Base-by-base conservation (phyloP, 2,113 vertebrate species). In the Pithys albifrons region DNA sequence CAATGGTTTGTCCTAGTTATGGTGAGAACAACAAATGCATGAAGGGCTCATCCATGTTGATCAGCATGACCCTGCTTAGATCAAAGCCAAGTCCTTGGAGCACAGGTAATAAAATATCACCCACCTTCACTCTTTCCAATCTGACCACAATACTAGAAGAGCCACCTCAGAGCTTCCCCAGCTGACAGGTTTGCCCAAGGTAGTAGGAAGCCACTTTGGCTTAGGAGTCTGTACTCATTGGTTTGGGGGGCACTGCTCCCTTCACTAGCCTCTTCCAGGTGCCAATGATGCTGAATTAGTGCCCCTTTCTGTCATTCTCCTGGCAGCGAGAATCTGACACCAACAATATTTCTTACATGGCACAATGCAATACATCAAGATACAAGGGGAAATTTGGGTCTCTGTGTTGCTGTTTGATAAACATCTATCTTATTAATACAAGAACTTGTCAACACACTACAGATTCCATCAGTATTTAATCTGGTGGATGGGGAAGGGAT, bases 221-320 rank as follows among this genome's bases (percentile, higher is more conserved):
- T 76, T 55, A 10, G 0, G 0, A 67, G 6, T 46, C 4, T 12
- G 4, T 43, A 5, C 33, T 77, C 19, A 2, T 7, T 1, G 0
- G 18, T n/a, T 85, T 17, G 8, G 33, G 85, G n/a, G 14, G 35
- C 24, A 13, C 19, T 25, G 25, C 29, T 61, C 31, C 41, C 39
- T 65, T 17, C 1, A 1, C 19, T 35, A 41, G 61, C 12, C 39
- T 11, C 45, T 89, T 54, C 41, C 49, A 78, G 41, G 19, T 37
- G 14, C 27, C 1, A 0, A 10, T n/a, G 37, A 22, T 4, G 1
- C 19, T 43, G 18, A 48, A 73, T 43, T 37, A 58, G 25, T 80
- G 25, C 3, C 20, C 5, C 29, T 92, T 70, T n/a, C 4, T 71
- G 57, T 37, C 2, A 0, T n/a, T 80, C 49, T 73, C 12, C 19